Evolutionary conservation across 2,888 invertebrate species (phyloP), one percentile per base, ranked within the genome.

Genomic region (Eutolmus rufibarbis): DNA sequence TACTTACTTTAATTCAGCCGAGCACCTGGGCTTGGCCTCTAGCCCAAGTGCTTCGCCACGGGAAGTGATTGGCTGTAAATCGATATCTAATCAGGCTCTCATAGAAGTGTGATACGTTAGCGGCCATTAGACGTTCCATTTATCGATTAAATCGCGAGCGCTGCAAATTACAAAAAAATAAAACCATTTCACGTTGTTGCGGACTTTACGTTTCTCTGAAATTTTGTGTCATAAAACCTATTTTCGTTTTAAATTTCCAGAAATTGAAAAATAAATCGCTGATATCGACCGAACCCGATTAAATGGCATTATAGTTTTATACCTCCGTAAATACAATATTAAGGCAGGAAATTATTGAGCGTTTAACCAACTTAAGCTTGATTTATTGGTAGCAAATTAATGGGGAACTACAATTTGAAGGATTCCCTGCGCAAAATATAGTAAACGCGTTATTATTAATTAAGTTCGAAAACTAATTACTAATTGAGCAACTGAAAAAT

Each of bases 21-120:
- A 57, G 57, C 40, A 40, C 43, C 40, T 78, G 78, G 78, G 78
- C 78, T 78, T 78, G 78, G 78, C 40, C 43, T 40, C 37, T 5
- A 8, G 76, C 76, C 23, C 37, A 43, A 14, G 37, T 78, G 19
- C 43, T 37, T 78, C 43, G 43, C 78, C 8, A 23, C 19, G n/a
- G 78, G 28, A 78, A 78, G 40, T 43, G 78, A 78, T 78, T 78
- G 78, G 78, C 78, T 78, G 46, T 78, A 78, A 78, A 78, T 19
- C 43, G 40, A 1, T 78, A 78, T 78, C 78, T 40, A 23, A 78
- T 78, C 78, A 19, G 14, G 28, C 37, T 12, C 40, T 19, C 40
- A 46, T 78, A 78, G 78, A 43, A 43, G 78, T 43, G 40, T 43
- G 40, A 78, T 37, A 78, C 43, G 23, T 40, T 37, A 78, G 78